phyloP scores from a whole-genome alignment of 2,797 vertebrate species.

The Calcarius lapponicus region DNA sequence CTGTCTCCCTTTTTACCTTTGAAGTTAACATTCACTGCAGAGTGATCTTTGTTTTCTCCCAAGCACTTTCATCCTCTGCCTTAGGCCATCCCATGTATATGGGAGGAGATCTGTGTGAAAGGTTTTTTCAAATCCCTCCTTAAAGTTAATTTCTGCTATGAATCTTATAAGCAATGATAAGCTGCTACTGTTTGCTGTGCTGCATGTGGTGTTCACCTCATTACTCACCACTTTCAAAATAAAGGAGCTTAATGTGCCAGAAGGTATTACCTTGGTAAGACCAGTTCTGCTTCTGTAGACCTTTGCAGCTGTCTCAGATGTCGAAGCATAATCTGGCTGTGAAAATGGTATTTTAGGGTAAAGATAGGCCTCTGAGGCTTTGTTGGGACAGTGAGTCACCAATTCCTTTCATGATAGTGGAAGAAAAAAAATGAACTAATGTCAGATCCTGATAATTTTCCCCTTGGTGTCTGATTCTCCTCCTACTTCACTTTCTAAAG shows the following conservation, averaged over 20 bases:
- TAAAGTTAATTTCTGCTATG: neutral
- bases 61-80: constrained; percentile 31
- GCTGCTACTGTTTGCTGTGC: neutral
- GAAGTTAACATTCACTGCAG: neutral
- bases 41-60: constrained; percentile 15
- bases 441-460: neutral
- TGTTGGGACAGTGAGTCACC: neutral
- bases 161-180: neutral
- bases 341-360: neutral
- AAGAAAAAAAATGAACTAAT: neutral
- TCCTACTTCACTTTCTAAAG: neutral
- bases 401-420: neutral
- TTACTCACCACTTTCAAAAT: neutral
- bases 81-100: neutral
- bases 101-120: constrained; percentile 20
- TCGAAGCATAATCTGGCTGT: neutral
- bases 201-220: neutral
- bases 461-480: neutral
- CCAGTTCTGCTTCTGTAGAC: neutral
- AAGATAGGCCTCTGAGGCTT: neutral
- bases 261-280: neutral
- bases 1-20: neutral
- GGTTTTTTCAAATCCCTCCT: neutral
- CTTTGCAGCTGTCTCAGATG: neutral
- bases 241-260: neutral